These are phyloP conservation scores for Limnephilus lunatus DNA, from an alignment of 2,888 invertebrate species.

Conservation along the genomic window DNA sequence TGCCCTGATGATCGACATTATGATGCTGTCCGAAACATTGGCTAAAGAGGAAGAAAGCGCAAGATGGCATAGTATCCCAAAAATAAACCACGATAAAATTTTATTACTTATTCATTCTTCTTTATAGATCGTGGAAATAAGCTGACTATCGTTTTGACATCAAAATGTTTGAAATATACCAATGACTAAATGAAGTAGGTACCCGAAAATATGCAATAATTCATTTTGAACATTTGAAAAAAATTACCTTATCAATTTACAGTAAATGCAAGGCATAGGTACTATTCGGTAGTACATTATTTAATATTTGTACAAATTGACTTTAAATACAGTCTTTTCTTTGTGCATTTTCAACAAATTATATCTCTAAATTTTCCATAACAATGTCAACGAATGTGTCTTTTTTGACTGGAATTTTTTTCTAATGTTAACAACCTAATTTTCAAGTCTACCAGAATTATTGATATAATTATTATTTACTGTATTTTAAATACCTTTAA, in stretches of 20 bases:
- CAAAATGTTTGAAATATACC: neutral
- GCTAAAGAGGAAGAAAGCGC: too few relatives aligned
- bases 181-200: too few relatives aligned
- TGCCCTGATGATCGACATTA: too few relatives aligned
- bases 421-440: neutral
- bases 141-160: neutral
- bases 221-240: neutral
- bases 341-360: neutral
- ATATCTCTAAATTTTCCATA: slow-evolving; percentile 7
- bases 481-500: neutral
- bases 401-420: slow-evolving; percentile 23
- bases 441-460: neutral
- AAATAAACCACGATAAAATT: neutral
- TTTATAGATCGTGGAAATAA: neutral
- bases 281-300: neutral
- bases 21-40: too few relatives aligned
- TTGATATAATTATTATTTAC: neutral
- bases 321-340: neutral
- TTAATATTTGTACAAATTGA: neutral
- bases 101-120: neutral
- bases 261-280: neutral
- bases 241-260: neutral
- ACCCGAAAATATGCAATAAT: neutral
- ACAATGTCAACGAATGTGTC: slow-evolving; percentile 11
- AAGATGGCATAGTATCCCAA: too few relatives aligned